Evolutionary conservation across 2,888 invertebrate species (phyloP), one percentile per base, ranked within the genome.

Genomic region (Hemaris fuciformis): DNA sequence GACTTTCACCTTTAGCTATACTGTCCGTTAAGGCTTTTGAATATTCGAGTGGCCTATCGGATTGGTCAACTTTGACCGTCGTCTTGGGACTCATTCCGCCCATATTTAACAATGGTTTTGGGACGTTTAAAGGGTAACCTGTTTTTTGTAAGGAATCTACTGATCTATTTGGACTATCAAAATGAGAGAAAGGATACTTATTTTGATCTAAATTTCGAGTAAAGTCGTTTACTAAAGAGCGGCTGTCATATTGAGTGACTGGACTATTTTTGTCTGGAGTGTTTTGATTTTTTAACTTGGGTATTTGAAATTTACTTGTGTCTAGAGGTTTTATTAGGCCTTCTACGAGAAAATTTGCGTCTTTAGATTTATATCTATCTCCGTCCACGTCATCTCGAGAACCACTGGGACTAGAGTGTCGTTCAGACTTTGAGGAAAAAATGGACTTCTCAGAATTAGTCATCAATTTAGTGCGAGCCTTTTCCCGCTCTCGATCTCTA

Each of bases 301-400:
- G 97, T 75, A 97, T 97, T 91, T 97, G 97, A 88, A 97, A 97
- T 77, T 96, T 97, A 62, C 96, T 96, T 62, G 95, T 95, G 74
- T 97, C 95, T 38, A 96, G 84, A 8, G 96, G 95, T 76, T 97
- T 97, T 74, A 96, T 96, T 61, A 96, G 90, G 8, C 96, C 95
- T 75, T 96, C 96, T 75, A 96, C 94, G 60, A 94, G 89, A 69
- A 95, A 92, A 60, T 94, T 94, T 18, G 95, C 93, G 2, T 95
- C 94, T 82, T 94, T 94, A 1, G 94, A 76, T 77, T 96, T 96
- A 75, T 94, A 95, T 42, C 94, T 87, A 61, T 94, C 94, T 42
- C 93, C 93, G 59, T 95, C 95, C 25, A 93, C 90, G 61, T 96
- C 95, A 63, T 95, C 95, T 38, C 94, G 87, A 5, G 94, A 88